phyloP scores from a whole-genome alignment of 2,888 invertebrate genomes.

The Mesoligia furuncula region DNA sequence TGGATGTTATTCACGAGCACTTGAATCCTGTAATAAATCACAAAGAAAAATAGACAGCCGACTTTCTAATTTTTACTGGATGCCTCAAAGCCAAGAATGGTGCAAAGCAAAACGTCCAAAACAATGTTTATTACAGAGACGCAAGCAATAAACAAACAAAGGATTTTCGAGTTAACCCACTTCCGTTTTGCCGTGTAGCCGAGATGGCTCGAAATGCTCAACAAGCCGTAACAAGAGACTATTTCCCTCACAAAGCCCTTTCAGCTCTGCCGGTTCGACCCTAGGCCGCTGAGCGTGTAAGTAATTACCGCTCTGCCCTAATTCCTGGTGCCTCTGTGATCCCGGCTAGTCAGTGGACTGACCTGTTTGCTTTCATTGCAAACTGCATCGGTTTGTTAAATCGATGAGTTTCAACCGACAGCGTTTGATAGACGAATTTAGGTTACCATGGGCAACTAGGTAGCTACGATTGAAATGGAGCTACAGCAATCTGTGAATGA shows the following conservation, averaged over 20 bases:
- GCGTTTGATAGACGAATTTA: constrained; percentile 41
- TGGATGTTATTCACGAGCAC: constrained; percentile 44
- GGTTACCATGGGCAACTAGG: constrained; percentile 33
- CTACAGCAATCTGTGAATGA: constrained; percentile 16
- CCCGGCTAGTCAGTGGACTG: constrained; percentile 71
- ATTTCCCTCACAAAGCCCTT: constrained; percentile 82
- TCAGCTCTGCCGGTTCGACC: constrained; percentile 78
- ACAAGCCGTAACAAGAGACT: constrained; percentile 79
- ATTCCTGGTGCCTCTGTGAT: constrained; percentile 77
- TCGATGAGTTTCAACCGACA: constrained; percentile 58
- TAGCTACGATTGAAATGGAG: constrained; percentile 17
- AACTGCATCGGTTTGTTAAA: constrained; percentile 65
- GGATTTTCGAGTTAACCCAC: constrained; percentile 60
- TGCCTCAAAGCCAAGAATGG: constrained; percentile 28
- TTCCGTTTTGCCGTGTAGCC: constrained; percentile 60
- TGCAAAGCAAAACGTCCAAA: constrained; percentile 35
- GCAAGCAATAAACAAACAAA: constrained; percentile 58
- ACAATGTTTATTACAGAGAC: constrained; percentile 36
- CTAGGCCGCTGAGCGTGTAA: constrained; percentile 76
- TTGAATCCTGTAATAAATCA: constrained; percentile 45
- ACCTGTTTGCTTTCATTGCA: constrained; percentile 74
- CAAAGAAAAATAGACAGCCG: constrained; percentile 37
- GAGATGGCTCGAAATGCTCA: constrained; percentile 73
- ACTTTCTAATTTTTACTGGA: constrained; percentile 46
- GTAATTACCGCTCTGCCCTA: constrained; percentile 85